Evolutionary conservation across 2,797 vertebrate species (phyloP).

Genomic region (Pantherophis alleghaniensis): DNA sequence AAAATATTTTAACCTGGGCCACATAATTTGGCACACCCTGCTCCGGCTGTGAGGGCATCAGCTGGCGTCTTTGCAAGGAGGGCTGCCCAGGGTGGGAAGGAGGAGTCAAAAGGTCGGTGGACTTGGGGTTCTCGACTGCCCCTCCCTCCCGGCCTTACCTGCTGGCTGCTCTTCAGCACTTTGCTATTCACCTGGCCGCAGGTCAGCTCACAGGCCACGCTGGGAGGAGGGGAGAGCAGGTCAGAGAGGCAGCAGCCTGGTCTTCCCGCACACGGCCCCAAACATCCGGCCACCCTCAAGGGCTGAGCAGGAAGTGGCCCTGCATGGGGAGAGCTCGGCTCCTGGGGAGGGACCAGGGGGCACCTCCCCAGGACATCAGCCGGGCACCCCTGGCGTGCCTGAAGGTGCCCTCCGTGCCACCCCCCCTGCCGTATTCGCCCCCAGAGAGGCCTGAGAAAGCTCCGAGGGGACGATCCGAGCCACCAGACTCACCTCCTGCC

Average conservation of each 20-base stretch:
- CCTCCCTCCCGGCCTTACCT: constrained; percentile 73
- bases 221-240: constrained; percentile 50
- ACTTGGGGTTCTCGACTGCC: not conserved
- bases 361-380: not conserved
- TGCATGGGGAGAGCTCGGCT: too few species aligned
- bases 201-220: constrained; percentile 84
- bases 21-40: not conserved
- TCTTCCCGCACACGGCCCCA: fast-evolving
- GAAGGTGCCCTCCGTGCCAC: too few species aligned
- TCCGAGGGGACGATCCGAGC: not conserved
- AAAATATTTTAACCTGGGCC: not conserved
- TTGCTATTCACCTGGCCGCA: constrained; percentile 92
- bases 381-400: not conserved
- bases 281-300: fast-evolving
- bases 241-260: not conserved
- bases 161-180: constrained; percentile 90
- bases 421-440: fast-evolving
- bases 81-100: not conserved
- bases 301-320: not conserved
- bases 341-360: not conserved
- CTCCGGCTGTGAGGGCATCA: too few species aligned
- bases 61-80: not conserved
- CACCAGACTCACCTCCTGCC: constrained; percentile 79
- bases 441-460: not conserved
- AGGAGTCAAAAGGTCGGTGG: too few species aligned